Base-by-base conservation (phyloP, 2,113 vertebrate species). In the Rostratula benghalensis region DNA sequence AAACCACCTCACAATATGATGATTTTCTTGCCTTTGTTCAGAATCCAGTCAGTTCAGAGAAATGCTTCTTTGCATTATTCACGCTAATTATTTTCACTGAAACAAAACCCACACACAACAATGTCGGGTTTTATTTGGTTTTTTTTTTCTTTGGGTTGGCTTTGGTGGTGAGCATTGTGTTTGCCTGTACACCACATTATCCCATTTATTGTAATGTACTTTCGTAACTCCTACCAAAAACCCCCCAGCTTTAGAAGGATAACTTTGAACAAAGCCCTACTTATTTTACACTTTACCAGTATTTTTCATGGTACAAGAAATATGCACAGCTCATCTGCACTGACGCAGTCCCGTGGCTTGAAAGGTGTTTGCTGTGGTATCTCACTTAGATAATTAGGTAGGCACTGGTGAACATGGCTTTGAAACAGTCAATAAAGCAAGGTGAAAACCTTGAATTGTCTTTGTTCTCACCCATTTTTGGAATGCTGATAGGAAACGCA, bases 341-440 rank as follows among this genome's bases (percentile, higher is more conserved):
- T 23, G 63, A 23, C 54, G 61, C 69, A 39, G 74, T 73, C 63
- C 83, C 63, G 57, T 28, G 1, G 67, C 71, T 92, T 2, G 7
- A 70, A 92, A 93, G 50, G 80, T 79, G 83, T 83, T 90, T 88
- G 71, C 11, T 91, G 76, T 37, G 61, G 89, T 95, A 87, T 91
- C 85, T 94, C 86, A 89, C 85, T 93, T 84, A 35, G 85, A 90
- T 95, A 95, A 97, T 96, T 94, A 85, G 18, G 50, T 67, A 74
- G 87, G 89, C 87, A 54, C 37, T 59, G 53, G 45, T 79, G 95
- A 95, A 51, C 77, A 56, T 53, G 7, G 7, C 65, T 87, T 93
- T 84, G 89, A 68, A 89, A 89, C 35, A 92, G 74, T 83, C 91
- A 94, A 90, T 94, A 93, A 89, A 59, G 50, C 50, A 64, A 83